Base-by-base conservation (phyloP, 1,140 invertebrate genomes). In the Drosophila setifemur region DNA sequence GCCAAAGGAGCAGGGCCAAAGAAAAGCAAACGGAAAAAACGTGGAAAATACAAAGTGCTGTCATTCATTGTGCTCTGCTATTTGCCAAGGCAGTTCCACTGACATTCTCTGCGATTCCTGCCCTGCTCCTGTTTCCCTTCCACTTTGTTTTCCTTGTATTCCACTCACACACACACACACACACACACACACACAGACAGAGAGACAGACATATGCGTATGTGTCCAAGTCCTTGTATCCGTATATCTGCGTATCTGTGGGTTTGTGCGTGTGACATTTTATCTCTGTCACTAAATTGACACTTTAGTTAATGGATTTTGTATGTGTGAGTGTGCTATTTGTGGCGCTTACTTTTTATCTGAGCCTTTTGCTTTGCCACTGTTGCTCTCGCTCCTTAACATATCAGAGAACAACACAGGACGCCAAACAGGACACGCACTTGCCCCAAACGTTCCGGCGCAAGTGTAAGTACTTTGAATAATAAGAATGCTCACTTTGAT, bases 261-360 rank as follows among this genome's bases (percentile, higher is more conserved):
- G 37, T 25, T 43, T 67, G 53, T 83, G 69, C 55, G 77, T 88
- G 79, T 88, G 83, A 78, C 85, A 78, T 88, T 88, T 88, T 88
- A 88, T 88, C 83, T 88, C 71, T 88, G 85, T 88, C 83, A 88
- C 85, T 88, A 88, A 88, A 88, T 88, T 88, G 83, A 88, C 83
- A 88, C 83, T 88, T 88, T 88, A 88, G 78, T 88, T 88, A 87
- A 88, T 88, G 85, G 83, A 79, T 88, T 88, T 88, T 73, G 74
- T 79, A 73, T 86, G 81, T 81, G 81, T 86, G 81, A 71, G 74
- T 74, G 74, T 64, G 55, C 54, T 58, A 71, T 70, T 67, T 82
- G 72, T 64, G 78, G 55, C 54, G 63, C 57, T 83, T 74, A 54
- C 70, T 66, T 49, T 70, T 78, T 78, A 78, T 78, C 79, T 64